Percentiles rank a stretch among this genome's conserved stretches.
Evolutionary conservation across 2,888 invertebrate genomes (phyloP).

Genomic region (Athripsodes cinereus): DNA sequence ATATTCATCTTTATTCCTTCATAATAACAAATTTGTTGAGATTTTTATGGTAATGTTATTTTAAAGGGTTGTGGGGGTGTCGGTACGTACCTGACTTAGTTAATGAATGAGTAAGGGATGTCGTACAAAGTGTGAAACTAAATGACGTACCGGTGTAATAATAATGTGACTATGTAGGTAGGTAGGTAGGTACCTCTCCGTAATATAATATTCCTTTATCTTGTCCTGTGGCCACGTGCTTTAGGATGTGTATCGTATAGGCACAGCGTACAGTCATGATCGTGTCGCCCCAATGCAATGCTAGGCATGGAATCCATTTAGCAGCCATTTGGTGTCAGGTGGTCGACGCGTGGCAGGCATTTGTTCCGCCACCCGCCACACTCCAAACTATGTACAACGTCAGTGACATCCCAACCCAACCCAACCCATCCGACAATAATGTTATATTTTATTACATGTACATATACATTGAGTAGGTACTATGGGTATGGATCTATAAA

Average conservation of each 20-base stretch:
- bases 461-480: too few species aligned
- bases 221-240: background rate
- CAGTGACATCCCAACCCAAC: too few species aligned
- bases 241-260: background rate
- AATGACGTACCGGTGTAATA: too few species aligned
- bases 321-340: slow-evolving; percentile 18
- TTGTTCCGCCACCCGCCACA: slow-evolving; percentile 9
- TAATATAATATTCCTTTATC: too few species aligned
- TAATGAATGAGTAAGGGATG: slow-evolving; percentile 3
- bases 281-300: background rate
- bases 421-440: too few species aligned
- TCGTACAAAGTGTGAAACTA: slow-evolving; percentile 7
- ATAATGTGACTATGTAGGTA: background rate
- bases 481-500: too few species aligned
- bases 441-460: too few species aligned
- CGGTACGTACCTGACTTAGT: background rate
- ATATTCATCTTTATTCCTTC: too few species aligned
- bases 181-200: background rate
- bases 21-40: too few species aligned
- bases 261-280: too few species aligned
- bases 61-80: background rate
- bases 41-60: too few species aligned
- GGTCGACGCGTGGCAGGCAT: slow-evolving; percentile 23
- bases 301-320: slow-evolving; percentile 9
- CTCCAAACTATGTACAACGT: too few species aligned